Base-by-base conservation (phyloP, 92 coral and sea anemone species). In the Palythoa grandis region DNA sequence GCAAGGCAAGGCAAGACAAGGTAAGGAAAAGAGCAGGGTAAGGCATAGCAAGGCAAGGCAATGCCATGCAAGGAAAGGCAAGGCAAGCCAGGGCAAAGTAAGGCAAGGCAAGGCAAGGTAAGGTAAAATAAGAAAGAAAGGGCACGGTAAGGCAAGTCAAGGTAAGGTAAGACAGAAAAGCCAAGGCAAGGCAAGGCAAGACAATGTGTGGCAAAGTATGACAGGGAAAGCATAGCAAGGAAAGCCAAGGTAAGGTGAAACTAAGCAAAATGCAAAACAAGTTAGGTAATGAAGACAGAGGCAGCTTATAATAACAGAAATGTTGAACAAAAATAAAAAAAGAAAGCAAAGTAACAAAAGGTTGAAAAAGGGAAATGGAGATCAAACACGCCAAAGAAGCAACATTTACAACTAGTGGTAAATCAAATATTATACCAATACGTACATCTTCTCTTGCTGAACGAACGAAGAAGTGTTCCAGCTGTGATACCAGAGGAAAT, bases 371-470 rank as follows among this genome's bases (percentile, higher is more conserved):
- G 24, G 24, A 69, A 7, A 11, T 10, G 35, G 5, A 22, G 24
- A 29, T 11, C 5, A 19, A 37, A 29, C 74, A 69, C 17, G 16
- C 7, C 17, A 11, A 25, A 12, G 19, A 25, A 13, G 24, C 1
- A 4, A 69, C 17, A 16, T 12, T 13, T 23, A 43, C 50, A 5
- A 43, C 9, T 43, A 8, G 1, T 23, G 72, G 72, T 22, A 69
- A 69, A 14, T 24, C 16, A 69, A 53, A 19, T 0, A 52, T 9
- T 52, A 47, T 37, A 52, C 35, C n/a, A 7, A 20, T 43, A 65
- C 87, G 57, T 74, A 90, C 90, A 89, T 90, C 90, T 87, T 78
- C 88, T 77, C 70, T 87, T 90, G 93, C 93, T 90, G 63, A 90
- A 82, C 11, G 93, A 87, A 52, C 93, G 83, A 23, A 90, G 88